Evolutionary conservation across 2,113 vertebrate species (phyloP).

Genomic region (Grammomys surdaster): DNA sequence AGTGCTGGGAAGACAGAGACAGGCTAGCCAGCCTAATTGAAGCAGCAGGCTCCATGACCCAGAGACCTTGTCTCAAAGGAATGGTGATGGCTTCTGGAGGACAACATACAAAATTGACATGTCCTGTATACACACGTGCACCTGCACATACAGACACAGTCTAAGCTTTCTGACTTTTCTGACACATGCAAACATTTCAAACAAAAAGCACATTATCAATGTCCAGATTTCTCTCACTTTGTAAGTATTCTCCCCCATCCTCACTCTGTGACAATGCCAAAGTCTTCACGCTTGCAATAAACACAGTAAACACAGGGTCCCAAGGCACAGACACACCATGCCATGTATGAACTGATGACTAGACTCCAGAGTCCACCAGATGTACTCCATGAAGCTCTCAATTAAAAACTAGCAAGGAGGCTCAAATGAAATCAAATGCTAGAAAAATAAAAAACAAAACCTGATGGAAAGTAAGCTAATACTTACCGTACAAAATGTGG

Average conservation of each 20-base stretch:
- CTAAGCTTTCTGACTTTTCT: background rate
- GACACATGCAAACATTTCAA: background rate
- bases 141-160: background rate
- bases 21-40: background rate
- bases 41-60: background rate
- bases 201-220: background rate
- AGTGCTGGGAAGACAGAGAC: background rate
- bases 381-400: constrained; percentile 71
- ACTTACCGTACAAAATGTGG: constrained; percentile 39
- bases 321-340: background rate
- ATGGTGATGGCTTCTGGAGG: background rate
- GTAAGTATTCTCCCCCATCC: background rate
- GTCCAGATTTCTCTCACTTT: constrained; percentile 49
- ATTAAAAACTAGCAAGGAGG: constrained; percentile 78
- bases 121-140: background rate
- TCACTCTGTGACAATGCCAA: constrained; percentile 17
- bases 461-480: constrained; percentile 47
- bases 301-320: constrained; percentile 60
- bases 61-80: background rate
- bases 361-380: background rate
- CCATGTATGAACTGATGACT: constrained; percentile 50
- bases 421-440: constrained; percentile 61
- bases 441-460: constrained; percentile 65
- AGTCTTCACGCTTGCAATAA: constrained; percentile 45
- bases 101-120: background rate